phyloP scores from a whole-genome alignment of 2,797 vertebrate species.

The Zalophus californianus region DNA sequence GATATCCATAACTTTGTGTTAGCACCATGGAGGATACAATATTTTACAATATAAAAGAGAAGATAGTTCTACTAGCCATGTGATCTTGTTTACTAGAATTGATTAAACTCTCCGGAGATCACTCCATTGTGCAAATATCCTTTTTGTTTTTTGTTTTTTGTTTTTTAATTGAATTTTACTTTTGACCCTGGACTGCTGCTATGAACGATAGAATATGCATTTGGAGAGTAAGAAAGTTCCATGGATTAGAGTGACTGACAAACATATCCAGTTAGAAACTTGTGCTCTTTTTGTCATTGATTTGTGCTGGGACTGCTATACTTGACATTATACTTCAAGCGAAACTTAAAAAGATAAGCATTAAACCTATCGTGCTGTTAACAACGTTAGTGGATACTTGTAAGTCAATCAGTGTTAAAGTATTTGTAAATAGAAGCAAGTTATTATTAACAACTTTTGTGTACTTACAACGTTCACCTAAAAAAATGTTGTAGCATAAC shows the following conservation, averaged over 20 bases:
- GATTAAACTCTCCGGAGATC: slow-evolving; percentile 84
- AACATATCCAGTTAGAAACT: slow-evolving; percentile 94
- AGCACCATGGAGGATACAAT: slow-evolving; percentile 87
- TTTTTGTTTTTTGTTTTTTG: slow-evolving; percentile 47
- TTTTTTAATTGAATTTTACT: slow-evolving; percentile 75
- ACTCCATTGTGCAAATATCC: slow-evolving; percentile 86
- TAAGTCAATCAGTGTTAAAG: slow-evolving; percentile 96
- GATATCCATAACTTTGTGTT: slow-evolving; percentile 92
- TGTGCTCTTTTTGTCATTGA: slow-evolving; percentile 97
- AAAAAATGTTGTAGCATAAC: slow-evolving; percentile 91
- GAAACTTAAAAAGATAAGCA: slow-evolving; percentile 91
- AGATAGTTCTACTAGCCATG: slow-evolving; percentile 87
- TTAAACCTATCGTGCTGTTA: slow-evolving; percentile 96
- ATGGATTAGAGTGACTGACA: slow-evolving; percentile 90
- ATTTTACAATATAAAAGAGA: slow-evolving; percentile 85
- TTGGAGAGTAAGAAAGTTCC: slow-evolving; percentile 87
- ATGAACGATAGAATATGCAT: slow-evolving; percentile 88
- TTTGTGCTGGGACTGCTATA: slow-evolving; percentile 96
- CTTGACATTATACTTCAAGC: slow-evolving; percentile 93
- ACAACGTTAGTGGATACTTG: slow-evolving; percentile 97
- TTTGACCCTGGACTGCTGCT: slow-evolving; percentile 92
- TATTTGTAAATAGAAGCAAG: slow-evolving; percentile 98
- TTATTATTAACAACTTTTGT: slow-evolving; percentile 97
- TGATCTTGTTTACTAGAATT: slow-evolving; percentile 87
- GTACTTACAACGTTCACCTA: slow-evolving; percentile 95